phyloP scores from a whole-genome alignment of 2,797 vertebrate genomes.

The Mormyrops boulengeri region DNA sequence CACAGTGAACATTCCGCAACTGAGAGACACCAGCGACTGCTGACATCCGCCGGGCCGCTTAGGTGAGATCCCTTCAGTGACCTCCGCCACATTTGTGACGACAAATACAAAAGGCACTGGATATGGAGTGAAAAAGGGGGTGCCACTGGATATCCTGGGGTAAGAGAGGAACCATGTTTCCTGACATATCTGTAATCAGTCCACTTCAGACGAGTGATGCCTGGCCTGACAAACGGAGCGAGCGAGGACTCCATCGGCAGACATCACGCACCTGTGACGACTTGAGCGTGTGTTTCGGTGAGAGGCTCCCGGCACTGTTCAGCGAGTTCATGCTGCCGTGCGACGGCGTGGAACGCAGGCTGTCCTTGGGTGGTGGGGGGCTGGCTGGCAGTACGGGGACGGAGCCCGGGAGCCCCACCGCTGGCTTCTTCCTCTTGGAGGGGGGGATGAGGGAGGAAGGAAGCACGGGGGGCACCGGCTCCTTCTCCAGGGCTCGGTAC shows the following conservation, averaged over 20 bases:
- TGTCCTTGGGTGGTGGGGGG: conserved; percentile 87
- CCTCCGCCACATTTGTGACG: background rate
- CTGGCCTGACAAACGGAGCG: background rate
- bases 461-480: conserved; percentile 81
- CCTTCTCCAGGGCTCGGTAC: conserved; percentile 93
- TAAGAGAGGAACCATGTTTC: too few relatives aligned
- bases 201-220: background rate
- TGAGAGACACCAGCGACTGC: background rate
- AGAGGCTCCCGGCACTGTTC: conserved; percentile 87
- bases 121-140: background rate
- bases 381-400: conserved; percentile 81
- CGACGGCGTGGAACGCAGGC: conserved; percentile 87
- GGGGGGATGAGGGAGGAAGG: conserved; percentile 82
- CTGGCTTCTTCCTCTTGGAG: conserved; percentile 83
- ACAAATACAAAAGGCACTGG: background rate
- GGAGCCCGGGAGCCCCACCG: conserved; percentile 63
- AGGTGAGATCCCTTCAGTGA: background rate
- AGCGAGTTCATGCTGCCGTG: conserved; percentile 90
- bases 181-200: background rate
- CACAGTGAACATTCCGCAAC: background rate
- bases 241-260: background rate
- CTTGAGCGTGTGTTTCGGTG: conserved; percentile 88
- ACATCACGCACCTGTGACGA: conserved; percentile 66
- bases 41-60: too few relatives aligned
- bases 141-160: background rate